A percentile compares a stretch with the other conserved stretches of the same genome.
Evolutionary conservation across 2,888 invertebrate species (phyloP).

Genomic region (Myopa tessellatipennis): DNA sequence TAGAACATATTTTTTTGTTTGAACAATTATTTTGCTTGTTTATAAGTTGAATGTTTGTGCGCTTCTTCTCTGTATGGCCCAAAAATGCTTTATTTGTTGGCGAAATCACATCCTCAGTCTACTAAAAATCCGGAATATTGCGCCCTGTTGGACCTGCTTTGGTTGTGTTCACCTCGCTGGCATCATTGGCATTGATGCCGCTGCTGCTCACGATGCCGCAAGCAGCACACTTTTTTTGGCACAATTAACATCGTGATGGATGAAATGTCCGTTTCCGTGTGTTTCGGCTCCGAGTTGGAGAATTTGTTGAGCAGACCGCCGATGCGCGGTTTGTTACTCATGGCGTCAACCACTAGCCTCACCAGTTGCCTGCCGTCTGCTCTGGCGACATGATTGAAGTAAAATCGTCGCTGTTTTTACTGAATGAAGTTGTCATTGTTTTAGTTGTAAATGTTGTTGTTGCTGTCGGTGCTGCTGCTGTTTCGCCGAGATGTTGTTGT

Average conservation of each 20-base stretch:
- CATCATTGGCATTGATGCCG: constrained; percentile 36
- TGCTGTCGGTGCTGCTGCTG: constrained; percentile 11
- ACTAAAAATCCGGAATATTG: constrained; percentile 67
- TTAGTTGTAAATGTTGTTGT: constrained; percentile 25
- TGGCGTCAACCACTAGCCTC: constrained; percentile 45
- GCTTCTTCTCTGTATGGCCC: constrained; percentile 40
- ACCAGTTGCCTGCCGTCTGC: not conserved
- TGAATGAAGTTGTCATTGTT: constrained; percentile 64
- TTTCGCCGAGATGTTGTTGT: constrained; percentile 41
- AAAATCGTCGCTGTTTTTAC: constrained; percentile 64
- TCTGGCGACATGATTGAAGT: constrained; percentile 54
- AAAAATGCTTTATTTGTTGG: constrained; percentile 55
- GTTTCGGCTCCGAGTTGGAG: constrained; percentile 55
- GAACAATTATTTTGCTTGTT: no score
- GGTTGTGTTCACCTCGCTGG: constrained; percentile 42
- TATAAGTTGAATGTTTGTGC: constrained; percentile 47
- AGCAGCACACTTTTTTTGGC: constrained; percentile 63
- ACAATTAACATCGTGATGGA: constrained; percentile 67
- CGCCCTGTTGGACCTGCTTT: constrained; percentile 52
- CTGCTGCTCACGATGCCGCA: constrained; percentile 37
- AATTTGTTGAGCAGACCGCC: constrained; percentile 56
- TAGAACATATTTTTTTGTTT: no score
- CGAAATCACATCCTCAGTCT: constrained; percentile 67
- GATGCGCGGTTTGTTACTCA: constrained; percentile 29
- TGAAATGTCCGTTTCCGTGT: constrained; percentile 54